Evolutionary conservation across 2,113 vertebrate species (phyloP).

Genomic region (Trochalopteron elliotii): DNA sequence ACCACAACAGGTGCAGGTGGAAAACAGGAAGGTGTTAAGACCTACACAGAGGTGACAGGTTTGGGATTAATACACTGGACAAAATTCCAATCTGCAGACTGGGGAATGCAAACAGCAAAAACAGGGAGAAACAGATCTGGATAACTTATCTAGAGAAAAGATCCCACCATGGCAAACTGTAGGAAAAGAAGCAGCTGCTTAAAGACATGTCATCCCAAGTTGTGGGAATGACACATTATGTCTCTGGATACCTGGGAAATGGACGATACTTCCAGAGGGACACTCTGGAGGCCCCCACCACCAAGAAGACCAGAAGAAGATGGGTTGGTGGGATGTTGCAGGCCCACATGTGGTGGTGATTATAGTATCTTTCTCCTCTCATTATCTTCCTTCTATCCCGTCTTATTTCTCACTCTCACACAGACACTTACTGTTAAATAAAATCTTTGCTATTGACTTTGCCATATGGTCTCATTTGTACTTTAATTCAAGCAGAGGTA

Average conservation of each 20-base stretch:
- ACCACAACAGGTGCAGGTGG: neutral
- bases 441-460: neutral
- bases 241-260: neutral
- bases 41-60: neutral
- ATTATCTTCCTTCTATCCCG: neutral
- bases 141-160: neutral
- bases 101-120: neutral
- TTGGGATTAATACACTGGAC: neutral
- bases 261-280: neutral
- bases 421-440: neutral
- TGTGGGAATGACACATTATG: fast-evolving
- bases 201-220: neutral
- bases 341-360: neutral
- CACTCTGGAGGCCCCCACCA: fast-evolving
- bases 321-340: fast-evolving
- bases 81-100: neutral
- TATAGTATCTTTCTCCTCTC: neutral
- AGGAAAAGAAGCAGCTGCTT: neutral
- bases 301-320: neutral
- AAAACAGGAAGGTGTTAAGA: neutral
- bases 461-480: fast-evolving
- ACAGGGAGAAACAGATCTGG: neutral
- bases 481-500: neutral
- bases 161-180: neutral
- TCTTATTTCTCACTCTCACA: neutral